Base-by-base conservation (phyloP, 2,113 vertebrate species). In the Erythrocercus mccallii region DNA sequence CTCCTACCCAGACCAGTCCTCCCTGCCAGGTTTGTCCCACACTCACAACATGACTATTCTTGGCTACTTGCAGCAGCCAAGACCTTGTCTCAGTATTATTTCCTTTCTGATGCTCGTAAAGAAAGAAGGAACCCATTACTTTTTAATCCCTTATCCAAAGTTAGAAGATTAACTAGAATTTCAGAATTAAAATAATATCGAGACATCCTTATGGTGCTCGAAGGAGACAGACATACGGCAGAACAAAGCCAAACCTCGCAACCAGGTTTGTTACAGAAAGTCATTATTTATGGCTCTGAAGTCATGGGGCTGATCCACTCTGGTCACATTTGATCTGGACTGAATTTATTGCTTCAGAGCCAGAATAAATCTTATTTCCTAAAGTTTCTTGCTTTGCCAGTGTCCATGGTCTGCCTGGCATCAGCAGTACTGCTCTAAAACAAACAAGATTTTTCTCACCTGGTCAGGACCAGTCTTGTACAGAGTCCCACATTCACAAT, bases 191-290 rank as follows among this genome's bases (percentile, higher is more conserved):
- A 77, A 86, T 22, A 6, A n/a, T 12, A 45, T 53, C 12, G 0
- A 76, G 14, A 77, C 5, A 53, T 47, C 15, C 10, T 61, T 24
- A 1, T 3, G 10, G 31, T 25, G 37, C 38, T 65, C 0, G 0
- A 62, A 80, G 35, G 48, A 65, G 50, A 70, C 2, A 69, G 57
- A 80, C 56, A 33, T 0, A 0, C 2, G 1, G 9, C 38, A 81
- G 47, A 77, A 54, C n/a, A 54, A 68, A 37, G 54, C 13, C 30
- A 53, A 62, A 45, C 8, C 5, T 30, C 4, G 0, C n/a, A 56
- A n/a, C 5, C 19, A 79, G 37, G 12, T 53, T 71, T 57, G 8
- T 27, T n/a, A 37, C 13, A 86, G 54, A 77, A 90, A 65, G 21
- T 30, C 12, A 50, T 65, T 65, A 50, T 30, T 86, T 72, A 72